Base-by-base conservation (phyloP, 2,797 vertebrate species). In the Phrynocephalus guinanensis region DNA sequence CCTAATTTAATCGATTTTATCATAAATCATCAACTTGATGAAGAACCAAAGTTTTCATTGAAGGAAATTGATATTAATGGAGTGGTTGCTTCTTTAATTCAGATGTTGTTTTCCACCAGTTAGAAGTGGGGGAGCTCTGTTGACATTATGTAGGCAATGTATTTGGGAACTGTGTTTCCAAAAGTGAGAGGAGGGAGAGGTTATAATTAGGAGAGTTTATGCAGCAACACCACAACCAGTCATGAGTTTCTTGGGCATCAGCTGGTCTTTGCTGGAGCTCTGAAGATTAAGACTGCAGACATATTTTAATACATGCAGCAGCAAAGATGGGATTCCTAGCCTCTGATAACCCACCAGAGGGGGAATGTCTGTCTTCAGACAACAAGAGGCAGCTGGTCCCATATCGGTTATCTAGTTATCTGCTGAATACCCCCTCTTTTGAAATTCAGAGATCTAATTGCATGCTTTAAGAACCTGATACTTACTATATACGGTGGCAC, bases 21-120 rank as follows among this genome's bases (percentile, higher is more conserved):
- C 97, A 98, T 98, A 98, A 97, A 98, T 98, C 98, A 98, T 97
- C 97, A 97, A 97, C 97, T 98, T 95, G 96, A 96, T 94, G 96
- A 97, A 97, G 96, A 97, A 96, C 93, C 95, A 90, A 90, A 95
- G 95, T 96, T 97, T 97, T 96, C 96, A 96, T 92, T 96, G 96
- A 96, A 96, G 95, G 94, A 96, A 97, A 97, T 97, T 97, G 96
- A 97, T 97, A 97, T 97, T 97, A 97, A 97, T 97, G 96, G 96
- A 93, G 91, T 93, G 81, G 66, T 30, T 60, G 72, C 38, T 94
- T 96, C 96, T 94, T 95, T 93, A 96, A 95, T 95, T 96, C 87
- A 88, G 60, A 56, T 80, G 60, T 88, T 88, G 76, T 81, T 88
- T 84, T 76, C 60, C 44, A 52, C 83, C 60, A 68, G 60, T 50